Evolutionary conservation across 2,113 vertebrate species (phyloP).

Genomic region (Taurulus bubalis): DNA sequence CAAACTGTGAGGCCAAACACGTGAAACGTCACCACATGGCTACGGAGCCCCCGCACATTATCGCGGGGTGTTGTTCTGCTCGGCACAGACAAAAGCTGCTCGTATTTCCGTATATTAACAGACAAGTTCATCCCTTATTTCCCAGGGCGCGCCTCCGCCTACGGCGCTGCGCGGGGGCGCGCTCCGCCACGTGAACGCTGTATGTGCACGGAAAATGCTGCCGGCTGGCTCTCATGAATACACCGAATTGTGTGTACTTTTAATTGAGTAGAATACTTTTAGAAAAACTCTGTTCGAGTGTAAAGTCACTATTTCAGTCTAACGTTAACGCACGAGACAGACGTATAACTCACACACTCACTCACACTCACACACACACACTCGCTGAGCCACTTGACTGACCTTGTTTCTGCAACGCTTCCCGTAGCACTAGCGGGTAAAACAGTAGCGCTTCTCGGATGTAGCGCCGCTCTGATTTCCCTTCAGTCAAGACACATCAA

Average conservation of each 20-base stretch:
- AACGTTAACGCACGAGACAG: background rate
- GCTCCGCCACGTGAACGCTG: too few species aligned
- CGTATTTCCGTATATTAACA: background rate
- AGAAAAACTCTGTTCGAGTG: background rate
- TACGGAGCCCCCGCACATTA: fast-evolving
- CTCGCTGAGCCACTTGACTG: background rate
- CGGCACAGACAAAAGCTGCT: background rate
- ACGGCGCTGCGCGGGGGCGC: background rate
- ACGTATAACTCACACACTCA: background rate
- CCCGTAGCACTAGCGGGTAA: background rate
- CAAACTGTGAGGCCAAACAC: background rate
- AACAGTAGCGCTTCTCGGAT: fast-evolving
- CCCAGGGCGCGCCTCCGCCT: too few species aligned
- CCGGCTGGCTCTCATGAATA: background rate
- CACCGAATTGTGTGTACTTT: background rate
- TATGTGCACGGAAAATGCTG: background rate
- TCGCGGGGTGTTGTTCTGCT: fast-evolving
- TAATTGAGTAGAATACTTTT: background rate
- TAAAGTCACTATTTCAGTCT: background rate
- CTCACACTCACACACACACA: background rate
- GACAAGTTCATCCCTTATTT: background rate
- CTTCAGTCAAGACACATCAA: background rate
- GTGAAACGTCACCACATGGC: background rate
- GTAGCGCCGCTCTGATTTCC: too few species aligned
- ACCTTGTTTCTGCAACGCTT: background rate